phyloP scores from a whole-genome alignment of 2,888 invertebrate genomes.

The Andrena bicolor region DNA sequence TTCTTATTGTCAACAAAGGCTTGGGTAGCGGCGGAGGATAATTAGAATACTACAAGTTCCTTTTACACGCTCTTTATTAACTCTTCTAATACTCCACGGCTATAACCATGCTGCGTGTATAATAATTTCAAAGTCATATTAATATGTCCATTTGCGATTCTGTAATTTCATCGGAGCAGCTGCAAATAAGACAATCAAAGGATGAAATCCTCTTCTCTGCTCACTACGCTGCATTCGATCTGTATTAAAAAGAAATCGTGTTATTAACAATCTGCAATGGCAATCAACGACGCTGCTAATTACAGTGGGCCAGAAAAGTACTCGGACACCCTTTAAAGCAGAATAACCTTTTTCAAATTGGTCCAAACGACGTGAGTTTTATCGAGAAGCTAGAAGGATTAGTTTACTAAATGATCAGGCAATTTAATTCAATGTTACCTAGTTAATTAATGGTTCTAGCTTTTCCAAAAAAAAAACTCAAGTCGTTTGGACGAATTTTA shows the following conservation, averaged over 20 bases:
- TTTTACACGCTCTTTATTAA: neutral
- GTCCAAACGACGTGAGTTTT: no score
- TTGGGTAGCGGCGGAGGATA: neutral
- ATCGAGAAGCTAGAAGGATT: no score
- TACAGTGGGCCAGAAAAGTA: neutral
- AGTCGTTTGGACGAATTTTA: no score
- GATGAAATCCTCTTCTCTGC: neutral
- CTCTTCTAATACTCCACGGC: neutral
- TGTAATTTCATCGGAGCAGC: neutral
- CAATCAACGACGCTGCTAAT: neutral
- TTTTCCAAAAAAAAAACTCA: no score
- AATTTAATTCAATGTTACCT: no score
- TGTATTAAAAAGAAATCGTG: conserved; percentile 4
- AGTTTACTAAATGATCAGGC: no score
- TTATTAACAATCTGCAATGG: neutral
- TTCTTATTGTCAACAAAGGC: no score
- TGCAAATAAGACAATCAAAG: neutral
- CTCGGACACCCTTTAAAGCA: no score
- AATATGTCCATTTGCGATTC: no score
- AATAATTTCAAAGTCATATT: no score
- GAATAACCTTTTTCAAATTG: no score
- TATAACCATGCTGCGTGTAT: neutral
- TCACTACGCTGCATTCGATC: neutral
- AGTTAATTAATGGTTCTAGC: no score
- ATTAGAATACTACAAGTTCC: neutral